phyloP scores from a whole-genome alignment of 2,113 vertebrate genomes.

The Probosciger aterrimus region DNA sequence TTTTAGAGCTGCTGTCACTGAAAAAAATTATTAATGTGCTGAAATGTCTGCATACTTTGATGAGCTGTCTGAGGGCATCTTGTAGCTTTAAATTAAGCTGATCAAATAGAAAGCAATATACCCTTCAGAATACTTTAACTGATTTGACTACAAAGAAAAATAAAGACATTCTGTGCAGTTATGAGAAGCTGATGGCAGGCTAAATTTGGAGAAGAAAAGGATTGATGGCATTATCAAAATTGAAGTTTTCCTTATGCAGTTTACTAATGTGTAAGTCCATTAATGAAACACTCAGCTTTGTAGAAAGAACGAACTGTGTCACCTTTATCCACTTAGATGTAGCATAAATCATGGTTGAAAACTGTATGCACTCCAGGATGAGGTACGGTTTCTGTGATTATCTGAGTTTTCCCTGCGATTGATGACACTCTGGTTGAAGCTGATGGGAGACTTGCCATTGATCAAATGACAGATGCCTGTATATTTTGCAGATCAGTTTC shows the following conservation, averaged over 20 bases:
- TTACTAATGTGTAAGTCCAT: neutral
- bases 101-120: constrained; percentile 53
- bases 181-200: neutral
- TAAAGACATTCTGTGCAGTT: neutral
- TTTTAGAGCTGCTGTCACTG: constrained; percentile 61
- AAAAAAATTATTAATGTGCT: neutral
- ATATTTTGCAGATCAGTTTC: neutral
- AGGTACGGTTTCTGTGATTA: neutral
- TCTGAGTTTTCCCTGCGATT: neutral
- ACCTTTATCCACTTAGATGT: neutral
- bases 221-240: neutral
- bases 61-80: constrained; percentile 57
- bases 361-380: neutral
- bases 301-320: neutral
- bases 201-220: neutral
- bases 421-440: neutral
- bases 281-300: neutral
- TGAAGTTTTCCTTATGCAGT: neutral
- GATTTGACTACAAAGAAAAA: neutral
- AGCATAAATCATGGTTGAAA: neutral
- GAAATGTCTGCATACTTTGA: constrained; percentile 46
- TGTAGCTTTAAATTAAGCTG: constrained; percentile 67
- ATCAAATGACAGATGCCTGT: neutral
- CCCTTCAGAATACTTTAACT: constrained; percentile 30
- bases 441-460: neutral